These are phyloP conservation scores for Apoda limacodes DNA, from an alignment of 2,888 invertebrate species.

Conservation along the genomic window DNA sequence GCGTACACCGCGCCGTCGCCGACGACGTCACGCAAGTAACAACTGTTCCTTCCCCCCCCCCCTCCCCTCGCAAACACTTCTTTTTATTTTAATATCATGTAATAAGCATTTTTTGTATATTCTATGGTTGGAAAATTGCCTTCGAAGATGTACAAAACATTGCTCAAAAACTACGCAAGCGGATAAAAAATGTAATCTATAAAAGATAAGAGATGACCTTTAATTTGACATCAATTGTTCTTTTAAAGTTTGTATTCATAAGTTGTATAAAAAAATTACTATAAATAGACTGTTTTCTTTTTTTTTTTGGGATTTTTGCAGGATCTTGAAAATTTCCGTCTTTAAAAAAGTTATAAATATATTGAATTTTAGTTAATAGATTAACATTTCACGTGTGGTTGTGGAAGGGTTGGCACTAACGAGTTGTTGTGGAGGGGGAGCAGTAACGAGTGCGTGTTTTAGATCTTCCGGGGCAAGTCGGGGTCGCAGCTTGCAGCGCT, in stretches of 20 bases:
- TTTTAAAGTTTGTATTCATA: too few relatives aligned
- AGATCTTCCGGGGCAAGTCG: slow-evolving; percentile 94
- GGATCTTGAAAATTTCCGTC: too few relatives aligned
- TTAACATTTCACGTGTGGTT: neutral
- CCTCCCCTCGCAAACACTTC: neutral
- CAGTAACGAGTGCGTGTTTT: slow-evolving; percentile 2
- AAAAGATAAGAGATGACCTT: too few relatives aligned
- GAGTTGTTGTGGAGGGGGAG: neutral
- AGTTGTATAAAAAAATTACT: too few relatives aligned
- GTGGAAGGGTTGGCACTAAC: neutral
- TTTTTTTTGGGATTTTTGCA: too few relatives aligned
- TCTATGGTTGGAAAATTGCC: neutral
- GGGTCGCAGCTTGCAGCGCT: slow-evolving; percentile 86
- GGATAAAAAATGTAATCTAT: too few relatives aligned
- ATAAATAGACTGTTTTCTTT: too few relatives aligned
- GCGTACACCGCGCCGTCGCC: slow-evolving; percentile 92
- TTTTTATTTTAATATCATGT: too few relatives aligned
- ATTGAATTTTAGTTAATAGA: neutral
- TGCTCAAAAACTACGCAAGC: too few relatives aligned
- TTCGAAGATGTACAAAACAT: too few relatives aligned
- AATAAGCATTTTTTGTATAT: neutral
- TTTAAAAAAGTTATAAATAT: too few relatives aligned
- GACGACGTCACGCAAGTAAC: slow-evolving; percentile 82
- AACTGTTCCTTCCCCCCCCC: neutral
- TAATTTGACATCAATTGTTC: too few relatives aligned